Conservation (phyloP, 2,113 vertebrate species). For the Catharus fuscescens region DNA sequence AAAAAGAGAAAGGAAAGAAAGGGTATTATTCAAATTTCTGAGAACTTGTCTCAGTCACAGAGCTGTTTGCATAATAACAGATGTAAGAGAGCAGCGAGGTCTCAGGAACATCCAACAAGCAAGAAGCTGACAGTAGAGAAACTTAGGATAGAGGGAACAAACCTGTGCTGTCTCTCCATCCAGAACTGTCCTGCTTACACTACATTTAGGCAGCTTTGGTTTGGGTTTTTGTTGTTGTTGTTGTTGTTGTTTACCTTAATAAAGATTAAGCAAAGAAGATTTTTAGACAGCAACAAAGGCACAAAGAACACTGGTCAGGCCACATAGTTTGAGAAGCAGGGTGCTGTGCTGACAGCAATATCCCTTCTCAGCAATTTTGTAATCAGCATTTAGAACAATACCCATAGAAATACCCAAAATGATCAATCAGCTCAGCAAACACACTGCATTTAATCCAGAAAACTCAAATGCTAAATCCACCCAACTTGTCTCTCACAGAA, state of each 20-base stretch:
- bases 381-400: background rate
- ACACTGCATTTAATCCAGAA: background rate
- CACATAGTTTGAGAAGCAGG: background rate
- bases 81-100: background rate
- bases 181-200: background rate
- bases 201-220: background rate
- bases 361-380: background rate
- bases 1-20: background rate
- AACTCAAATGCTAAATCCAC: background rate
- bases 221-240: background rate
- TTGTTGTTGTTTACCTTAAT: background rate
- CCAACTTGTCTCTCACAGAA: background rate
- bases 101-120: background rate
- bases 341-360: background rate
- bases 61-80: background rate
- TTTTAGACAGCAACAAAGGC: background rate
- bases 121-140: background rate
- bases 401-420: background rate
- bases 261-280: background rate
- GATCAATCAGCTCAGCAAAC: background rate
- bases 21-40: background rate
- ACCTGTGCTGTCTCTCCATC: background rate
- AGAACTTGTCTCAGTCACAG: background rate
- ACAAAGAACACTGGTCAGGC: background rate
- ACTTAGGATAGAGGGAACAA: background rate